phyloP scores from a whole-genome alignment of 1,140 invertebrate genomes.

The Hermetia illucens region DNA sequence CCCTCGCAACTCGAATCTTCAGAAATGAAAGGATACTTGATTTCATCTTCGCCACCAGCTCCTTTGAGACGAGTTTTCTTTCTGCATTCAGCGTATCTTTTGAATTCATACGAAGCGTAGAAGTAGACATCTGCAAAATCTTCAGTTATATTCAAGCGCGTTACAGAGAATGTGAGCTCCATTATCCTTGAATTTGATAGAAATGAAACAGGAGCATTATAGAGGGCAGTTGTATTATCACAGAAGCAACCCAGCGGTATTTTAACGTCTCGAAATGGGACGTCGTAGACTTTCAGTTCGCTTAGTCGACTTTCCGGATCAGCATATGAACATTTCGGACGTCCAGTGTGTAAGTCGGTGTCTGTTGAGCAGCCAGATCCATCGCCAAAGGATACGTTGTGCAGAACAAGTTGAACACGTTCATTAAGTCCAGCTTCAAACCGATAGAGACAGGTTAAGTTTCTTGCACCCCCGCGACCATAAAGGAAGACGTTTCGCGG shows the following conservation, averaged over 20 bases:
- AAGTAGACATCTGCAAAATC: conserved; percentile 54
- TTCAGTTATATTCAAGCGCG: conserved; percentile 49
- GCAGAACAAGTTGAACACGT: conserved; percentile 45
- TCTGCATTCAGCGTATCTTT: conserved; percentile 47
- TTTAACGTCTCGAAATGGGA: conserved; percentile 47
- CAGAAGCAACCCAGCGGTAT: conserved; percentile 49
- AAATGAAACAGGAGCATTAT: conserved; percentile 41
- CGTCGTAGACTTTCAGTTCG: conserved; percentile 44
- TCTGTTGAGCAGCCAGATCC: conserved; percentile 48
- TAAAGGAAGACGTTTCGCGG: conserved; percentile 58
- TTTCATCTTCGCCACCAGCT: conserved; percentile 42
- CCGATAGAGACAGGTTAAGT: conserved; percentile 58
- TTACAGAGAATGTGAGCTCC: conserved; percentile 46
- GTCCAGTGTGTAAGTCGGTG: conserved; percentile 53
- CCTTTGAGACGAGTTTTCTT: conserved; percentile 45
- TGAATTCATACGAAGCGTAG: conserved; percentile 49
- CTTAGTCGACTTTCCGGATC: conserved; percentile 38
- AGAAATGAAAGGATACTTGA: conserved; percentile 40
- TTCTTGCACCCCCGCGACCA: conserved; percentile 56
- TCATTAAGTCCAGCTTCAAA: conserved; percentile 51
- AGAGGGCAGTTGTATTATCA: conserved; percentile 41
- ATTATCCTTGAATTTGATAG: conserved; percentile 44
- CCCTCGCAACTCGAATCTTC: conserved; percentile 54
- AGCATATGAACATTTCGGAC: conserved; percentile 32
- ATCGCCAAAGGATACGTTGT: conserved; percentile 56